These are phyloP conservation scores for Halesus radiatus DNA, from an alignment of 1,140 invertebrate genomes.

Conservation along the genomic window DNA sequence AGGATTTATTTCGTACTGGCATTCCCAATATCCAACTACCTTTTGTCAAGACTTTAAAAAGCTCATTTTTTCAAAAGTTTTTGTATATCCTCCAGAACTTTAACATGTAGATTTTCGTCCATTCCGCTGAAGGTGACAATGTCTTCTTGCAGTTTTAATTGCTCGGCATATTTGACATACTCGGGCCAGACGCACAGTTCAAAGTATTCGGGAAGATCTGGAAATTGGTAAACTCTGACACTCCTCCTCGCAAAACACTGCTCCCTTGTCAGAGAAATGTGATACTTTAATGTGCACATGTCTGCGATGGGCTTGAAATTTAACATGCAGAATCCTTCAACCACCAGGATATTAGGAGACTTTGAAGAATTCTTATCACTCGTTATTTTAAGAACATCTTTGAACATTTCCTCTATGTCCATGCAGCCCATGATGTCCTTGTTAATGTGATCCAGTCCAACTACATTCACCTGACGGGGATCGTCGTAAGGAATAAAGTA, in stretches of 20 bases:
- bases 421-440: slow-evolving; percentile 82
- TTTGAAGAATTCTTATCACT: not conserved
- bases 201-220: slow-evolving; percentile 85
- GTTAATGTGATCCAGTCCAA: slow-evolving; percentile 81
- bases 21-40: no score
- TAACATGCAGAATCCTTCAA: slow-evolving; percentile 29
- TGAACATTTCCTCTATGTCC: slow-evolving; percentile 81
- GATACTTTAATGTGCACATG: slow-evolving; percentile 82
- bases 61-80: not conserved
- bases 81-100: not conserved
- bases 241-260: slow-evolving; percentile 75
- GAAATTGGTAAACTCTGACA: slow-evolving; percentile 79
- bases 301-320: slow-evolving; percentile 70
- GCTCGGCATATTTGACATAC: slow-evolving; percentile 65
- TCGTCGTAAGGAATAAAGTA: slow-evolving; percentile 82
- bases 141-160: slow-evolving; percentile 25
- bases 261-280: slow-evolving; percentile 77
- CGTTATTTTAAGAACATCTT: slow-evolving; percentile 67
- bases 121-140: not conserved
- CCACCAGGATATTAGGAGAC: slow-evolving; percentile 78
- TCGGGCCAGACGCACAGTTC: slow-evolving; percentile 84
- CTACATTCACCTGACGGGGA: slow-evolving; percentile 75
- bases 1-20: no score
- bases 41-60: not conserved
- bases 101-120: not conserved